A percentile compares a stretch with the other conserved stretches of the same genome.
Conservation (phyloP, 2,113 vertebrate genomes). For the Mormyrus iriodes region DNA sequence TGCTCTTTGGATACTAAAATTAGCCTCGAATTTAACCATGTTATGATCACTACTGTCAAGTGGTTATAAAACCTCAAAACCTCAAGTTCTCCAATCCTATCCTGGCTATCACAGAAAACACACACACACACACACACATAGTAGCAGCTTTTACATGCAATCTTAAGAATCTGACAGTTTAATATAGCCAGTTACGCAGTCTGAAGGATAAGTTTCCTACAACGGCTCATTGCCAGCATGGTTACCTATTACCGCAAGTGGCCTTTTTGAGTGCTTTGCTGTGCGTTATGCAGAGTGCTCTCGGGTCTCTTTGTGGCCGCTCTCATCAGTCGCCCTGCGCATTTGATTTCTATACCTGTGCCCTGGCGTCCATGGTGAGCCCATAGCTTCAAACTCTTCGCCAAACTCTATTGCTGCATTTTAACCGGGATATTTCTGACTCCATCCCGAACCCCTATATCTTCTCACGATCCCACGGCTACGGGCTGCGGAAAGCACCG, state of each 20-base stretch:
- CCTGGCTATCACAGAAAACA: too few species aligned
- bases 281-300: background rate
- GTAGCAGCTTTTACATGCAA: background rate
- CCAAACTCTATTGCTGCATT: background rate
- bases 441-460: too few species aligned
- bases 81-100: too few species aligned
- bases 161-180: background rate
- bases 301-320: background rate
- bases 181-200: background rate
- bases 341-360: too few species aligned
- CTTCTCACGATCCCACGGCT: background rate
- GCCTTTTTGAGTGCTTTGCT: background rate
- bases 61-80: too few species aligned
- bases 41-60: too few species aligned
- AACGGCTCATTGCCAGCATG: background rate
- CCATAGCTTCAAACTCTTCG: background rate
- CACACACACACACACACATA: too few species aligned
- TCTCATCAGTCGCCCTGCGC: too few species aligned
- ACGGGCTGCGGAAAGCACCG: background rate
- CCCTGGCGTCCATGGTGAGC: background rate
- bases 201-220: background rate
- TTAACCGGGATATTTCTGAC: background rate
- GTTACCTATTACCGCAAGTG: background rate
- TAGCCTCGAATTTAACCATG: too few species aligned
- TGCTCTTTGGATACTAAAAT: too few species aligned